These are phyloP conservation scores for Blastomussa wellsi DNA, from an alignment of 92 coral and sea anemone genomes.

Conservation along the genomic window DNA sequence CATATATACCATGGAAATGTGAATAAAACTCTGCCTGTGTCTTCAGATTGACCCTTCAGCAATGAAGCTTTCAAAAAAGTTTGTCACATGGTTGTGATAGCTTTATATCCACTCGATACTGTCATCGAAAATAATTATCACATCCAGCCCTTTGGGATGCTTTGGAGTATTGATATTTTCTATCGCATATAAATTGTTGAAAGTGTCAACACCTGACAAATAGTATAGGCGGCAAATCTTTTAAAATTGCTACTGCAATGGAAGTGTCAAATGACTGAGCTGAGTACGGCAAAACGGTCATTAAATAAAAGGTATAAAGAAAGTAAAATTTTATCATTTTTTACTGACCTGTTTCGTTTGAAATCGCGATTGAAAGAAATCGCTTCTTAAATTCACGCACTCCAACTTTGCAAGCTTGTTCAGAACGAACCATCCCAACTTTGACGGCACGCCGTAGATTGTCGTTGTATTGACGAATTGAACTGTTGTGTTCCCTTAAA, in stretches of 20 bases:
- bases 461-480: slow-evolving; percentile 64
- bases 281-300: background rate
- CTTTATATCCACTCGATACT: background rate
- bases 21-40: background rate
- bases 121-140: background rate
- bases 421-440: slow-evolving; percentile 85
- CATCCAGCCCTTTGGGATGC: background rate
- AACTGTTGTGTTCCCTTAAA: slow-evolving; percentile 39
- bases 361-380: slow-evolving; percentile 43
- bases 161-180: background rate
- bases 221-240: background rate
- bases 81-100: background rate
- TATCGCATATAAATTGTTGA: background rate
- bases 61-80: background rate
- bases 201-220: slow-evolving; percentile 9
- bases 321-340: background rate
- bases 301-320: background rate
- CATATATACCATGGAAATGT: too few relatives aligned
- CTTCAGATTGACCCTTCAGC: background rate
- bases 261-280: slow-evolving; percentile 4
- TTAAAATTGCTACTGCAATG: background rate
- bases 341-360: slow-evolving; percentile 50
- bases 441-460: slow-evolving; percentile 71
- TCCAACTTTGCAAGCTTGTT: slow-evolving; percentile 72
- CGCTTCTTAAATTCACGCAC: slow-evolving; percentile 51